Evolutionary conservation across 1,140 invertebrate species (phyloP).

Genomic region (Drosophila teissieri): DNA sequence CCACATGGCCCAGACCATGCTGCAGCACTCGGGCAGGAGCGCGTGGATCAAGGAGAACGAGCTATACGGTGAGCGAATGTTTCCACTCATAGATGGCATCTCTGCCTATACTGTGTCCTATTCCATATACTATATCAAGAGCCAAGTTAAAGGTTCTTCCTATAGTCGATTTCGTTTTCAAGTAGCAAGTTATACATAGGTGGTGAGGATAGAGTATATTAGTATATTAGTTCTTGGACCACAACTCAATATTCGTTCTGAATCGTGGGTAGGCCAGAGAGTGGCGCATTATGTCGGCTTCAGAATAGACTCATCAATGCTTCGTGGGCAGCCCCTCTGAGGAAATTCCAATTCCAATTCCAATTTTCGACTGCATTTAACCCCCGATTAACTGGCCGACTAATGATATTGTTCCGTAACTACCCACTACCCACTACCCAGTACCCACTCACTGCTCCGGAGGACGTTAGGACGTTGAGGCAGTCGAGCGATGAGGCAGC

Average conservation of each 20-base stretch:
- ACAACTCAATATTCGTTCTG: not conserved
- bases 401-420: constrained; percentile 60
- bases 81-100: no score
- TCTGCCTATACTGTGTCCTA: no score
- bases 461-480: not conserved
- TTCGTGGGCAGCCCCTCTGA: not conserved
- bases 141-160: no score
- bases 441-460: no score
- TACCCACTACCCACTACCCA: constrained; percentile 11
- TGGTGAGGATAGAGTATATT: no score
- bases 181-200: no score
- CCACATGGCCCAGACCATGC: constrained; percentile 81
- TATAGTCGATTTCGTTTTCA: no score
- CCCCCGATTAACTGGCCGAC: constrained; percentile 16
- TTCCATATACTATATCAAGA: no score
- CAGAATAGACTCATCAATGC: not conserved
- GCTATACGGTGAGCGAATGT: constrained; percentile 67
- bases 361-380: not conserved
- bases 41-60: constrained; percentile 84
- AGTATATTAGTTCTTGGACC: not conserved
- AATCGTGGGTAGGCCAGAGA: no score
- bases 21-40: constrained; percentile 71
- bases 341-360: not conserved
- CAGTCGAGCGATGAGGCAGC: constrained; percentile 57
- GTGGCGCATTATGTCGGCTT: no score